These are phyloP conservation scores for Aquatica leii DNA, from an alignment of 2,888 invertebrate genomes.

Conservation along the genomic window DNA sequence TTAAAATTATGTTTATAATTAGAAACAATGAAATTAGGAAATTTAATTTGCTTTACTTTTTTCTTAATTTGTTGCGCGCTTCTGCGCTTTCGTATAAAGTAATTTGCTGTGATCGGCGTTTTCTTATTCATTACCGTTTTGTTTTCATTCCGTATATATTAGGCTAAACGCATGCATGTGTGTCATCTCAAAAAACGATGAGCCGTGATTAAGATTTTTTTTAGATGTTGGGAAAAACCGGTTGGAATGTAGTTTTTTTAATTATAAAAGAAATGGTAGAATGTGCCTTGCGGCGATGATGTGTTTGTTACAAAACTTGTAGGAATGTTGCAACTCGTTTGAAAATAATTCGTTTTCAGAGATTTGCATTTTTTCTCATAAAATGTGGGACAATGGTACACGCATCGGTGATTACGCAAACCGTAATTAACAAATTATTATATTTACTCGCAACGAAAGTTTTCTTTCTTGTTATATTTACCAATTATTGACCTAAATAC, in stretches of 20 bases:
- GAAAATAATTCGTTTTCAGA: background rate
- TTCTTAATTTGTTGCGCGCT: too few relatives aligned
- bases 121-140: background rate
- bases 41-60: too few relatives aligned
- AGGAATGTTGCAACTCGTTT: background rate
- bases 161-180: conserved; percentile 7
- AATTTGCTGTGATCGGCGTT: too few relatives aligned
- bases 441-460: background rate
- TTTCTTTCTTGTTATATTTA: background rate
- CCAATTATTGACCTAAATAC: background rate
- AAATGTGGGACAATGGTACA: conserved; percentile 2
- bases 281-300: background rate
- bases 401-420: conserved; percentile 7
- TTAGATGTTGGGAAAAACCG: background rate
- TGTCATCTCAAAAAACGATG: background rate
- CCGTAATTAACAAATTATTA: background rate
- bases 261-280: background rate
- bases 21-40: too few relatives aligned
- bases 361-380: background rate
- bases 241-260: conserved; percentile 9
- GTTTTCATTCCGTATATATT: background rate
- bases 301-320: background rate
- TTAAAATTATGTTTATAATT: too few relatives aligned
- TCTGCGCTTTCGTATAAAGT: too few relatives aligned
- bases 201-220: background rate